Conservation (phyloP, 2,888 invertebrate species). For the Hypomecis punctinalis region DNA sequence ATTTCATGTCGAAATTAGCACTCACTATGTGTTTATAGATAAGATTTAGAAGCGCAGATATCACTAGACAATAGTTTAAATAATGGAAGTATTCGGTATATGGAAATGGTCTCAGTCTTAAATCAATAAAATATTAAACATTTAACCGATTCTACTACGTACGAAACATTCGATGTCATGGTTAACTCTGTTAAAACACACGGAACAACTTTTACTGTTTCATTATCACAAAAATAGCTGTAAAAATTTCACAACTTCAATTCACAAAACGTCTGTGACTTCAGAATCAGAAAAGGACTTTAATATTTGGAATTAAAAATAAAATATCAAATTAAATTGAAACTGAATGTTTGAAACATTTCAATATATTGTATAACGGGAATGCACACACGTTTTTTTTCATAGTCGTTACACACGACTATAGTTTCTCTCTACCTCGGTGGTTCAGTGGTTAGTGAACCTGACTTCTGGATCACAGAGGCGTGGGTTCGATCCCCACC, state of each 20-base stretch:
- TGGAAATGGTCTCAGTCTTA: conserved; percentile 58
- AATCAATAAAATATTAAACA: conserved; percentile 32
- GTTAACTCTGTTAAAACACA: conserved; percentile 5
- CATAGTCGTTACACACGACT: no score
- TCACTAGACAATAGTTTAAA: conserved; percentile 43
- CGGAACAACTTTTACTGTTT: conserved; percentile 1
- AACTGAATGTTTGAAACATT: no score
- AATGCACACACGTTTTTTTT: no score
- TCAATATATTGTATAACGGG: no score
- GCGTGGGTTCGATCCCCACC: no score
- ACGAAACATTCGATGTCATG: conserved; percentile 21
- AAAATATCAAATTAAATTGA: neutral
- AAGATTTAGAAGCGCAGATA: conserved; percentile 34
- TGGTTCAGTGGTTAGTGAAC: no score
- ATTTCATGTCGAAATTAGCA: neutral
- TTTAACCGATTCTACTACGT: conserved; percentile 1
- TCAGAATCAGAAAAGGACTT: no score
- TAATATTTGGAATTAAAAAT: neutral
- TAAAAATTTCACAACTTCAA: no score
- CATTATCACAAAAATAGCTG: no score
- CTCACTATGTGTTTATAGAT: conserved; percentile 5
- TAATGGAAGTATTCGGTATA: conserved; percentile 45
- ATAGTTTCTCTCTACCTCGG: no score
- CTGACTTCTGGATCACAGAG: no score
- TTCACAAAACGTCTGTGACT: no score